A percentile compares a stretch with the other conserved stretches of the same genome.
phyloP scores from a whole-genome alignment of 1,140 invertebrate genomes.

The Patella vulgata region DNA sequence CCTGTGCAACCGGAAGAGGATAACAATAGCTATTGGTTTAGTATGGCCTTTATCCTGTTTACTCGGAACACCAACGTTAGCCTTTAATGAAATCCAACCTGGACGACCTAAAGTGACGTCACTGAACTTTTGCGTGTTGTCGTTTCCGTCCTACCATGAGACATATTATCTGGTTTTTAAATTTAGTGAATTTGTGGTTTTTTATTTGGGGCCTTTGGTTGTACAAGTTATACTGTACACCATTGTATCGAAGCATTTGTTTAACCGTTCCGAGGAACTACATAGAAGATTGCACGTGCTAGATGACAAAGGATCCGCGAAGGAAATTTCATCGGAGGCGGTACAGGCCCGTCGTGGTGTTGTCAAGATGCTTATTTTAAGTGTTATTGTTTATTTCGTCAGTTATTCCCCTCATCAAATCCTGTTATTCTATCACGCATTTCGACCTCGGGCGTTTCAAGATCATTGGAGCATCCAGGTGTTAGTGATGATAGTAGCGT shows the following conservation, averaged over 20 bases:
- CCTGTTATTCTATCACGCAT: conserved; percentile 61
- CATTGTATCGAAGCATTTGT: conserved; percentile 59
- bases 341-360: conserved; percentile 55
- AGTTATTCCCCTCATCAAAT: conserved; percentile 65
- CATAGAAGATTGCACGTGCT: conserved; percentile 52
- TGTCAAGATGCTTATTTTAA: conserved; percentile 65
- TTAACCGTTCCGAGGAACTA: conserved; percentile 56
- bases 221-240: conserved; percentile 61
- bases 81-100: conserved; percentile 56
- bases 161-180: conserved; percentile 53
- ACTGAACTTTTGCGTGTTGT: conserved; percentile 38
- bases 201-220: conserved; percentile 62
- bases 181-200: conserved; percentile 60
- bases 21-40: conserved; percentile 52
- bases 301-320: conserved; percentile 32
- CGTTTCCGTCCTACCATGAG: conserved; percentile 33
- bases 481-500: conserved; percentile 60
- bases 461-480: conserved; percentile 61
- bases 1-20: conserved; percentile 57
- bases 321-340: conserved; percentile 43
- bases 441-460: conserved; percentile 51
- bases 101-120: conserved; percentile 22
- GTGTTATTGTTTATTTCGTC: conserved; percentile 63
- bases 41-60: conserved; percentile 61
- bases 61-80: conserved; percentile 56